Conservation (phyloP, 2,888 invertebrate genomes). For the Drosophila borborema region DNA sequence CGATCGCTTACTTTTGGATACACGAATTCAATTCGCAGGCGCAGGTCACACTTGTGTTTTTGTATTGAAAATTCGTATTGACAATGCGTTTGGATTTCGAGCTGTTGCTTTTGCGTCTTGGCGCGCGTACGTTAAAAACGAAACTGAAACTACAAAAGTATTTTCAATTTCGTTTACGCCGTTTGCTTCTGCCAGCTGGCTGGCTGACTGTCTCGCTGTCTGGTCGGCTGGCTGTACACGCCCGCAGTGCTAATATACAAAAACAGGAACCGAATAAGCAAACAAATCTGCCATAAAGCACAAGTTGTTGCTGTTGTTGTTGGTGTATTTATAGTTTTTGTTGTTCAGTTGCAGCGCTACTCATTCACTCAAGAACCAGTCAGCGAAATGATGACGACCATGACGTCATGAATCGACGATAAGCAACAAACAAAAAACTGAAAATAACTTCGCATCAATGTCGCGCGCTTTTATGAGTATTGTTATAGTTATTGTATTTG, state of each 20-base stretch:
- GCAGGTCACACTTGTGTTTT: constrained; percentile 27
- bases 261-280: constrained; percentile 24
- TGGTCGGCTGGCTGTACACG: constrained; percentile 28
- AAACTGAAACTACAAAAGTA: constrained; percentile 79
- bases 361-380: constrained; percentile 24
- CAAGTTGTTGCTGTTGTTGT: constrained; percentile 42
- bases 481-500: constrained; percentile 31
- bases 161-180: constrained; percentile 59
- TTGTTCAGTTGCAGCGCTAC: constrained; percentile 21
- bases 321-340: constrained; percentile 20
- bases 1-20: constrained; percentile 43
- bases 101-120: constrained; percentile 59
- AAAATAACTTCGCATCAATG: constrained; percentile 26
- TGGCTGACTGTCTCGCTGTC: constrained; percentile 29
- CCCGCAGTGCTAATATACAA: constrained; percentile 25
- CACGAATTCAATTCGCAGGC: constrained; percentile 30
- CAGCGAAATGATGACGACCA: constrained; percentile 30
- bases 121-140: constrained; percentile 79
- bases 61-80: constrained; percentile 29
- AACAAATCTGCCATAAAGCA: constrained; percentile 43
- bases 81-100: constrained; percentile 31
- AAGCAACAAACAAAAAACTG: constrained; percentile 7
- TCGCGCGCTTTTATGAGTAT: constrained; percentile 8
- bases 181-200: constrained; percentile 37
- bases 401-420: constrained; percentile 64